phyloP scores from a whole-genome alignment of 2,888 invertebrate species.

The Andrena camellia region DNA sequence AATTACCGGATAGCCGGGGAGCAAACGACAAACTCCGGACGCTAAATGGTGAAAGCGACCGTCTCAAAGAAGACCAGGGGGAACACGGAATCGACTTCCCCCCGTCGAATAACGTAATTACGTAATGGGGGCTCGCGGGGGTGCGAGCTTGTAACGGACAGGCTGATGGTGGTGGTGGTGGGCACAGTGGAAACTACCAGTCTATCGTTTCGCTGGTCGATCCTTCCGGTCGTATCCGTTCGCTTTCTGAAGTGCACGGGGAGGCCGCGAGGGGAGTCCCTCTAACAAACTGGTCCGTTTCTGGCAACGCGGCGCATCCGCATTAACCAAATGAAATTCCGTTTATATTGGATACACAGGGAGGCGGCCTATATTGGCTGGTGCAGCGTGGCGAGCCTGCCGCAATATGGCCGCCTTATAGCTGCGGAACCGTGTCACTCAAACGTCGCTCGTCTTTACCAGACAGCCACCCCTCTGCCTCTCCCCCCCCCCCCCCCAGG shows the following conservation, averaged over 20 bases:
- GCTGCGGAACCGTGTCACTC: constrained; percentile 61
- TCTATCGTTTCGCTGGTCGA: constrained; percentile 8
- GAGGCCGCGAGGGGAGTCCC: background rate
- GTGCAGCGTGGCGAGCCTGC: constrained; percentile 34
- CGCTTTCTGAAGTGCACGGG: background rate
- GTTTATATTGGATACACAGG: constrained; percentile 58
- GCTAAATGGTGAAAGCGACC: background rate
- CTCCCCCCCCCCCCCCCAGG: background rate
- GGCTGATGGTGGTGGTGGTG: background rate
- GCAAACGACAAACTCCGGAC: no score
- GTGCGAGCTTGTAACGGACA: background rate
- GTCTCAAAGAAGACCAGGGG: background rate
- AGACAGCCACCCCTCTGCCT: constrained; percentile 20
- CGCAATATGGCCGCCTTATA: constrained; percentile 49
- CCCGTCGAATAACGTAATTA: constrained; percentile 35
- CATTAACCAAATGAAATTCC: constrained; percentile 75
- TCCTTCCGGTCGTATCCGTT: constrained; percentile 28
- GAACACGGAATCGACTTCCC: background rate
- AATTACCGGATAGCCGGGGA: no score
- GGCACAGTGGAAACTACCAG: background rate
- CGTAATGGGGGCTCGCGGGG: constrained; percentile 37
- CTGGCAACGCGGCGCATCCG: constrained; percentile 61
- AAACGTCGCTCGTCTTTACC: constrained; percentile 61
- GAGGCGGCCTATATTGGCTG: constrained; percentile 53
- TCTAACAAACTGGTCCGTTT: constrained; percentile 46